Percentiles rank a stretch among this genome's conserved stretches.
phyloP scores from a whole-genome alignment of 2,888 invertebrate genomes.

The Leptothorax acervorum region DNA sequence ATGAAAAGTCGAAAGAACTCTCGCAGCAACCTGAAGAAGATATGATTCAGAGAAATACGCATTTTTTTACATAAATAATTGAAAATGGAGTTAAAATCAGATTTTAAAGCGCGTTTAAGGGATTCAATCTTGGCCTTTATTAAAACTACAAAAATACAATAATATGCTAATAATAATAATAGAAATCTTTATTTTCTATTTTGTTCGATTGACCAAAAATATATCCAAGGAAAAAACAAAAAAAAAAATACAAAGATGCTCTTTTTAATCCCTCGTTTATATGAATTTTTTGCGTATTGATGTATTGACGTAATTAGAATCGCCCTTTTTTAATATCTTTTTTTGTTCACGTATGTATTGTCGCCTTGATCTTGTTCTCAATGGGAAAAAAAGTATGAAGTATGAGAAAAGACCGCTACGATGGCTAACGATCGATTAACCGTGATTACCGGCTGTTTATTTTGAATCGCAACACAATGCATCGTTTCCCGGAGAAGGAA shows the following conservation, averaged over 20 bases:
- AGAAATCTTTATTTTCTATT: slow-evolving; percentile 13
- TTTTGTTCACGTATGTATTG: neutral
- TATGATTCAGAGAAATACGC: neutral
- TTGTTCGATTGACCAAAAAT: neutral
- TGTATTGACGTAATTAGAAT: neutral
- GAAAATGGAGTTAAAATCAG: neutral
- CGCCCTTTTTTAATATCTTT: neutral
- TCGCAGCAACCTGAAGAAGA: slow-evolving; percentile 16
- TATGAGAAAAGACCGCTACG: neutral
- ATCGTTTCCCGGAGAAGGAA: neutral
- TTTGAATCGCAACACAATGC: slow-evolving; percentile 24
- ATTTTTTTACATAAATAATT: slow-evolving; percentile 14
- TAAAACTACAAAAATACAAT: neutral
- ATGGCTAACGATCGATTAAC: slow-evolving; percentile 45
- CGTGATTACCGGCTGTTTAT: slow-evolving; percentile 32
- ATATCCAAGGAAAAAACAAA: neutral
- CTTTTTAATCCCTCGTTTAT: neutral
- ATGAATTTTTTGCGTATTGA: neutral
- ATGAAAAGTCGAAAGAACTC: neutral
- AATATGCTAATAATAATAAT: neutral
- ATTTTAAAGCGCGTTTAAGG: slow-evolving; percentile 1
- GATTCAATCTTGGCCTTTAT: neutral
- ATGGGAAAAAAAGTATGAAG: neutral
- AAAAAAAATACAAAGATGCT: neutral
- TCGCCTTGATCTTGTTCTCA: neutral